Evolutionary conservation across 2,888 invertebrate genomes (phyloP), one percentile per base, ranked within the genome.

Genomic region (Polyploca ridens): DNA sequence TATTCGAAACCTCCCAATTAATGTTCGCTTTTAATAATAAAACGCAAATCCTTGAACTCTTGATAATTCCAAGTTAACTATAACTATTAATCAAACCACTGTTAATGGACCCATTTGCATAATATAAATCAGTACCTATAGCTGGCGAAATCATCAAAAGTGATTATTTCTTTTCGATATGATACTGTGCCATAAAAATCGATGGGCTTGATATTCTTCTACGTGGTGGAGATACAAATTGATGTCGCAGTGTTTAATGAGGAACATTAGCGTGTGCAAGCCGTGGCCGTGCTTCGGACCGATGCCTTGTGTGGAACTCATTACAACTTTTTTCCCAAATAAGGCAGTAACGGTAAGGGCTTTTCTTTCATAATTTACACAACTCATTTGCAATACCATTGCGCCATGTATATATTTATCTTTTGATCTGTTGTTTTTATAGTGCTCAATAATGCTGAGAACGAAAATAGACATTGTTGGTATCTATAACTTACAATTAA

Each of bases 171-270:
- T 59, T 33, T 13, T 11, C 59, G 64, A 58, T 16, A 65, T 62
- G 63, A 69, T 65, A 66, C 46, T n/a, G 44, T 62, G 67, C 65
- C 71, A 76, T 74, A 76, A 79, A 79, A 72, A 72, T 74, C 64
- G 58, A 72, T 69, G 68, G 66, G 66, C 63, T 73, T 64, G 71
- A 74, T 74, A 75, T 76, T 77, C 65, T 74, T 73, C 74, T 83
- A 81, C 83, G 82, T 83, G 82, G 80, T 67, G 72, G 68, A 79
- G 83, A 69, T 86, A 86, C 87, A 86, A 88, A 88, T 87, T 86
- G 84, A 77, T 81, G 82, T 81, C 79, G 74, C 77, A 79, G 78
- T 78, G 79, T 84, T 81, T 88, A 88, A 86, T 87, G 85, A 84
- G 81, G 76, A 79, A 82, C 85, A 88, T 89, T 88, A 88, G 82